phyloP scores from a whole-genome alignment of 2,113 vertebrate species.

The Brachionichthys hirsutus region DNA sequence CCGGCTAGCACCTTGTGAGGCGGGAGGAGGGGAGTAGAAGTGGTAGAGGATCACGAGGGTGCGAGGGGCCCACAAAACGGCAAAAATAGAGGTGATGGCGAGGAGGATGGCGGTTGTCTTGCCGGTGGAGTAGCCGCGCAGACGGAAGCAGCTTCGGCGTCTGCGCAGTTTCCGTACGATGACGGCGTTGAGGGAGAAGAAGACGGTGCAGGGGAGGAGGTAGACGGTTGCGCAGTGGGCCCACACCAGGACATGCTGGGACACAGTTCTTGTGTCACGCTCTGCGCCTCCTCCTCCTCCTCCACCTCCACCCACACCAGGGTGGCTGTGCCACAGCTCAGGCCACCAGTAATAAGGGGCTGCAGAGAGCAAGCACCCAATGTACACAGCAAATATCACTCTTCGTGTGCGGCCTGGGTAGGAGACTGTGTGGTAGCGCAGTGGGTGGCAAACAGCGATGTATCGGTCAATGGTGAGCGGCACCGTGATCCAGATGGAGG shows the following conservation, averaged over 20 bases:
- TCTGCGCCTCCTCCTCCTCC: constrained; percentile 63
- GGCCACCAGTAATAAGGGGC: constrained; percentile 98
- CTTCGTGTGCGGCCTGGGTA: constrained; percentile 92
- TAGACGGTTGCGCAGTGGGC: constrained; percentile 92
- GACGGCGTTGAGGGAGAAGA: constrained; percentile 91
- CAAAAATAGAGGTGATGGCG: constrained; percentile 93
- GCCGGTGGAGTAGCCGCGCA: constrained; percentile 91
- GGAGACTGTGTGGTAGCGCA: constrained; percentile 93
- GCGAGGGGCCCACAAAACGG: constrained; percentile 91
- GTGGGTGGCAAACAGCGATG: constrained; percentile 93
- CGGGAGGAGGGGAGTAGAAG: constrained; percentile 86
- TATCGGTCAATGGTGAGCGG: constrained; percentile 93
- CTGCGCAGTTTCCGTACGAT: constrained; percentile 88
- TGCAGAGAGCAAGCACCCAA: constrained; percentile 88
- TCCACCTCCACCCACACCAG: constrained; percentile 39
- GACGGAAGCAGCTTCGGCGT: constrained; percentile 87
- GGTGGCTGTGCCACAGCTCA: constrained; percentile 87
- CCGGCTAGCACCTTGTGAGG: constrained; percentile 79
- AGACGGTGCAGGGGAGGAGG: constrained; percentile 92
- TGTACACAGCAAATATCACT: constrained; percentile 88
- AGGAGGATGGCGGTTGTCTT: constrained; percentile 96
- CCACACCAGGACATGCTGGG: constrained; percentile 93
- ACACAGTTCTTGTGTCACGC: constrained; percentile 79
- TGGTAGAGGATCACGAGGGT: constrained; percentile 92
- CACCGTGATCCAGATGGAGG: constrained; percentile 97